A percentile compares a stretch with the other conserved stretches of the same genome.
Evolutionary conservation across 1,140 invertebrate genomes (phyloP).

Genomic region (Drosophila erecta): DNA sequence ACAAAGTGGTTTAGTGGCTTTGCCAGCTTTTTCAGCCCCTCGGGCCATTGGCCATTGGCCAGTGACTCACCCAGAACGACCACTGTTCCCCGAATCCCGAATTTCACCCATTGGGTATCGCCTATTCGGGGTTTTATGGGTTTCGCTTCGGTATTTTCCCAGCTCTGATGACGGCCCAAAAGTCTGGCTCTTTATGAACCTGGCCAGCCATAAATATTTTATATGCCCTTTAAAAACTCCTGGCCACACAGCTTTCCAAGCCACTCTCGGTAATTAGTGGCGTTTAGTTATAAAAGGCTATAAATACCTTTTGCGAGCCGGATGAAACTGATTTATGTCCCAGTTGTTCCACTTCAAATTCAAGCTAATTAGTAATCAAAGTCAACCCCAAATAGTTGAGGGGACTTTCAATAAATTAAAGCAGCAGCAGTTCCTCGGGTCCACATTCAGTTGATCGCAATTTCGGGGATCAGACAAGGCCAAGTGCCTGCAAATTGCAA

Average conservation of each 20-base stretch:
- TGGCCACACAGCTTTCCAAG: conserved; percentile 49
- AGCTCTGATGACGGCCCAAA: conserved; percentile 16
- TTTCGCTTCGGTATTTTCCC: conserved; percentile 43
- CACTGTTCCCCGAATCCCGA: not conserved
- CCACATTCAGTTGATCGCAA: conserved; percentile 23
- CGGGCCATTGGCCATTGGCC: conserved; percentile 12
- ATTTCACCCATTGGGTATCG: conserved; percentile 44
- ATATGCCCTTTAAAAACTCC: conserved; percentile 73
- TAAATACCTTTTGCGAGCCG: conserved; percentile 58
- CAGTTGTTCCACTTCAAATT: conserved; percentile 39
- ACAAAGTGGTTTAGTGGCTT: conserved; percentile 31
- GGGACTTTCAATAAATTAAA: conserved; percentile 18
- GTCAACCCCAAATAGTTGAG: conserved; percentile 21
- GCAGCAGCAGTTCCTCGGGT: conserved; percentile 7
- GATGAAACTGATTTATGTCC: conserved; percentile 59
- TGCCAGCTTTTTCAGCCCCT: not conserved
- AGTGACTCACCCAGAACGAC: not conserved
- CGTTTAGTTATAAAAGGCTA: conserved; percentile 74
- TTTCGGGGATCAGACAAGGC: conserved; percentile 41
- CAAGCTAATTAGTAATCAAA: conserved; percentile 72
- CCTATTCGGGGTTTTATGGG: conserved; percentile 54
- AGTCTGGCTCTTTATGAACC: conserved; percentile 60
- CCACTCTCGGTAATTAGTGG: conserved; percentile 74
- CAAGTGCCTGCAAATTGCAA: conserved; percentile 42
- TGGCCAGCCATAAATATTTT: conserved; percentile 74